Evolutionary conservation across 2,113 vertebrate species (phyloP).

Genomic region (Theristicus caerulescens): DNA sequence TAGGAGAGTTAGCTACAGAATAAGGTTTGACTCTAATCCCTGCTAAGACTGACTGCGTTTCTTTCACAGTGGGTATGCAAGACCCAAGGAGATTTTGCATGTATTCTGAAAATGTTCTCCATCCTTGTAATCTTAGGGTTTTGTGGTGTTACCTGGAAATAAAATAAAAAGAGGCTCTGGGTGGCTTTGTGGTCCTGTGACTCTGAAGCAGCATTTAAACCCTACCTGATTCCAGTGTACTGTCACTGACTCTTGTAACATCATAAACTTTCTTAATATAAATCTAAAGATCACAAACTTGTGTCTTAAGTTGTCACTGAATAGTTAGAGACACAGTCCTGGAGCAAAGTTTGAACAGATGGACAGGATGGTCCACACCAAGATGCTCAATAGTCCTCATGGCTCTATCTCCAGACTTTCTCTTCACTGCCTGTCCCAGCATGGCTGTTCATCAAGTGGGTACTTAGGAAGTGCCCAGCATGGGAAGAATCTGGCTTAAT

Average conservation of each 20-base stretch:
- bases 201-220: neutral
- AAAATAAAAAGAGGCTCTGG: neutral
- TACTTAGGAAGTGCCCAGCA: neutral
- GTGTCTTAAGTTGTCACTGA: neutral
- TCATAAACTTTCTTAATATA: neutral
- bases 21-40: neutral
- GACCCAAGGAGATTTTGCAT: neutral
- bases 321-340: neutral
- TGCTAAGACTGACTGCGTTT: neutral
- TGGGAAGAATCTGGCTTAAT: neutral
- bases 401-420: neutral
- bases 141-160: neutral
- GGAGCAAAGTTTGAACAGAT: neutral
- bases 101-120: neutral
- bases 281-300: neutral
- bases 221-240: neutral
- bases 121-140: neutral
- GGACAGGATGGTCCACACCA: neutral
- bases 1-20: neutral
- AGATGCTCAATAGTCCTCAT: neutral
- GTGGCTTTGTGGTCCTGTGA: neutral
- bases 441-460: too few relatives aligned
- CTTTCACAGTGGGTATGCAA: neutral
- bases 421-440: neutral
- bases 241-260: neutral